These are phyloP conservation scores for Lota lota DNA, from an alignment of 2,113 vertebrate genomes.

Conservation along the genomic window DNA sequence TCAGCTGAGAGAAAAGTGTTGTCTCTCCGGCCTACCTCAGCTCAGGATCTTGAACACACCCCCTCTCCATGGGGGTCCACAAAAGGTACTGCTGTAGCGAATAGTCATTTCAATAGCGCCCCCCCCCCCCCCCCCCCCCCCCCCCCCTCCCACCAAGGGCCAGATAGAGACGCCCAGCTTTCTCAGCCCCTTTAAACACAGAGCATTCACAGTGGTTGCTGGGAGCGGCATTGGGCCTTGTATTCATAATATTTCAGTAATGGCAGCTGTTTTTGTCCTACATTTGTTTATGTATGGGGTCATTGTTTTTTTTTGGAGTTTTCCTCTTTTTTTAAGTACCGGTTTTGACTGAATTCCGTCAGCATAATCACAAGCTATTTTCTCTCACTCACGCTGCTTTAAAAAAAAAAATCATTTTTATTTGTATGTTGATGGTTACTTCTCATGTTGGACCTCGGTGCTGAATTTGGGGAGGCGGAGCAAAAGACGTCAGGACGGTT, in stretches of 20 bases:
- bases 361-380: constrained; percentile 54
- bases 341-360: constrained; percentile 72
- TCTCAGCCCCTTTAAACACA: constrained; percentile 38
- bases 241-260: constrained; percentile 71
- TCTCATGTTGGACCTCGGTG: constrained; percentile 44
- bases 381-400: too few species aligned
- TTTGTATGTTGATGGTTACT: constrained; percentile 50
- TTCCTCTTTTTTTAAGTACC: constrained; percentile 49
- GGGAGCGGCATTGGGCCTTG: constrained; percentile 45
- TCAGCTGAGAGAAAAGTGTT: constrained; percentile 52
- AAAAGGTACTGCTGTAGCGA: constrained; percentile 70
- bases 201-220: constrained; percentile 50
- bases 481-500: constrained; percentile 20
- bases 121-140: neutral
- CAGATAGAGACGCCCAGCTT: constrained; percentile 37
- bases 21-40: constrained; percentile 77
- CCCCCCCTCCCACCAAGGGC: constrained; percentile 14
- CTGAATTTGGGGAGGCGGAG: constrained; percentile 18
- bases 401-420: too few species aligned
- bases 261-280: constrained; percentile 74
- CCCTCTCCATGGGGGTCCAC: constrained; percentile 47
- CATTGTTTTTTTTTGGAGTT: constrained; percentile 37
- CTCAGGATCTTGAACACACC: constrained; percentile 68
- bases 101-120: constrained; percentile 4
- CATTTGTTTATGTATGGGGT: constrained; percentile 39